phyloP scores from a whole-genome alignment of 1,140 invertebrate species.

The Maconellicoccus hirsutus region DNA sequence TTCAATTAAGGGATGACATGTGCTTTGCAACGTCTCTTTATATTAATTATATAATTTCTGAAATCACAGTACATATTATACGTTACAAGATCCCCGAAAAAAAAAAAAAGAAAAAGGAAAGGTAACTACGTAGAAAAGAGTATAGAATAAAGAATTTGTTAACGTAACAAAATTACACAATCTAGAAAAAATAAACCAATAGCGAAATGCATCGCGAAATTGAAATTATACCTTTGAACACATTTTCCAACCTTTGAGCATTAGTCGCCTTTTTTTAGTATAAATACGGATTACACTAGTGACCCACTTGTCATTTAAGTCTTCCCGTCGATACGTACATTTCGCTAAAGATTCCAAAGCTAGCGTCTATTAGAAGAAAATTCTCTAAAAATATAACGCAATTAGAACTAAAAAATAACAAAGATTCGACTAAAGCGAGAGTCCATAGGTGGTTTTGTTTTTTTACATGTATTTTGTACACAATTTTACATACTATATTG shows the following conservation, averaged over 20 bases:
- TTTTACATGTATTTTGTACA: not conserved
- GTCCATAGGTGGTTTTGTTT: not conserved
- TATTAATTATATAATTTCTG: not conserved
- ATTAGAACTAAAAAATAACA: not conserved
- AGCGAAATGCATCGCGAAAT: not conserved
- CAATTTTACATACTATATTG: not conserved
- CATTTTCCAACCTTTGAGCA: slow-evolving; percentile 7
- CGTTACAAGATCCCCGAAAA: not conserved
- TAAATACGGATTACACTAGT: slow-evolving; percentile 5
- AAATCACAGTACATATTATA: slow-evolving; percentile 10
- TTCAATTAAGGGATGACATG: not conserved
- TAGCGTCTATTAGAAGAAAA: not conserved
- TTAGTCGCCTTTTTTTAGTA: not conserved
- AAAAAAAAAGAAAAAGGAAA: not conserved
- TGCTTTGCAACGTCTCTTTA: too few species aligned
- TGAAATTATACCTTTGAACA: not conserved
- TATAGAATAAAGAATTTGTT: not conserved
- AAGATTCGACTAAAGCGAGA: not conserved
- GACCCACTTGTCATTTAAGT: not conserved
- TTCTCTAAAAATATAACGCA: not conserved
- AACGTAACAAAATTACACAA: not conserved
- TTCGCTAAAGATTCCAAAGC: not conserved
- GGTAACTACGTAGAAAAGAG: slow-evolving; percentile 4
- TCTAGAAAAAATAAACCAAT: not conserved
- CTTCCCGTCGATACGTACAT: not conserved